These are phyloP conservation scores for Gila orcuttii DNA, from an alignment of 2,113 vertebrate genomes.

Conservation along the genomic window DNA sequence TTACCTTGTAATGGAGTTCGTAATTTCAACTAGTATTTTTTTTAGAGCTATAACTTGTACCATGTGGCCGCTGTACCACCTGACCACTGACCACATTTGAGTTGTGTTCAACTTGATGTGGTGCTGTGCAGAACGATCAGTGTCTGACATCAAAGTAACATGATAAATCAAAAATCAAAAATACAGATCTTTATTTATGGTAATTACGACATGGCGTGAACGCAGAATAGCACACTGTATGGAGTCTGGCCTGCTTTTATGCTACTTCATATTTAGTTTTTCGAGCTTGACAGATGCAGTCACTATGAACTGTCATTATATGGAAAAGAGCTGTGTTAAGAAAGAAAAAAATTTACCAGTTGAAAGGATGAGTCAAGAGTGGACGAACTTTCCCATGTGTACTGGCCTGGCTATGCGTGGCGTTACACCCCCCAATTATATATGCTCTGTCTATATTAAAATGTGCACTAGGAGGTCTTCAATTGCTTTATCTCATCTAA, in stretches of 20 bases:
- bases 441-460: not conserved
- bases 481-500: constrained; percentile 54
- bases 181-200: too few relatives aligned
- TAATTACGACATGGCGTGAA: too few relatives aligned
- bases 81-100: too few relatives aligned
- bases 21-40: too few relatives aligned
- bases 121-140: too few relatives aligned
- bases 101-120: too few relatives aligned
- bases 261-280: not conserved
- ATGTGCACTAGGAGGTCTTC: not conserved
- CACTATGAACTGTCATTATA: not conserved
- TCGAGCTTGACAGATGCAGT: not conserved
- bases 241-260: not conserved
- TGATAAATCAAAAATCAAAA: too few relatives aligned
- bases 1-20: too few relatives aligned
- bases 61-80: too few relatives aligned
- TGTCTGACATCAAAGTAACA: too few relatives aligned
- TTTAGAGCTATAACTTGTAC: too few relatives aligned
- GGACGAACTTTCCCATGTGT: not conserved
- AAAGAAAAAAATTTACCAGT: too few relatives aligned
- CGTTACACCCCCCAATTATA: not conserved
- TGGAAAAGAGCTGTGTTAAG: not conserved
- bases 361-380: not conserved
- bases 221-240: not conserved
- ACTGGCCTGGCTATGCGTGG: not conserved